A percentile compares a stretch with the other conserved stretches of the same genome.
These are phyloP conservation scores for Orchesellides sinensis DNA, from an alignment of 2,888 invertebrate genomes.

Conservation along the genomic window DNA sequence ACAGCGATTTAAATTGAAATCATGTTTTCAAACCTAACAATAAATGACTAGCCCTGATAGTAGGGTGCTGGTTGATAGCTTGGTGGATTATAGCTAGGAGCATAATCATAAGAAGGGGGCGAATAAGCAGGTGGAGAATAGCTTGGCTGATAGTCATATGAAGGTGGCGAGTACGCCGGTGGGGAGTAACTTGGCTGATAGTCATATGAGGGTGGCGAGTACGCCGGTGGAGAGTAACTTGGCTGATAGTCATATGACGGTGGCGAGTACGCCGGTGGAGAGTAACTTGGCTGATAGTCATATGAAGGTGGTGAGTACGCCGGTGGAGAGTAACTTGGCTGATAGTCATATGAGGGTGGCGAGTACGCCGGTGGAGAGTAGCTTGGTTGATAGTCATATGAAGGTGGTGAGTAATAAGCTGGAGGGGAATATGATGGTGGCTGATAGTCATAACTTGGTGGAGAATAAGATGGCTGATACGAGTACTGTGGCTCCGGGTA, in stretches of 20 bases:
- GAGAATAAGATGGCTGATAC: constrained; percentile 25
- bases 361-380: constrained; percentile 49
- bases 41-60: constrained; percentile 24
- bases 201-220: constrained; percentile 25
- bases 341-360: constrained; percentile 14
- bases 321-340: constrained; percentile 36
- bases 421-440: constrained; percentile 35
- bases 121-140: constrained; percentile 46
- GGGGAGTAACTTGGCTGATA: constrained; percentile 49
- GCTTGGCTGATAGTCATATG: constrained; percentile 27
- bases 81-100: too few relatives aligned
- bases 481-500: constrained; percentile 68
- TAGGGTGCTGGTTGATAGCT: constrained; percentile 15
- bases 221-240: constrained; percentile 38
- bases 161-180: constrained; percentile 26
- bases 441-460: constrained; percentile 43
- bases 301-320: constrained; percentile 39
- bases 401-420: constrained; percentile 42
- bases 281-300: constrained; percentile 18
- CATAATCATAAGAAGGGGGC: constrained; percentile 41
- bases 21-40: background rate
- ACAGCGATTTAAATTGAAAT: background rate
- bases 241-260: constrained; percentile 33
- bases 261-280: constrained; percentile 47
- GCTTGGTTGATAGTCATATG: constrained; percentile 14